Percentiles rank a stretch among this genome's conserved stretches.
Evolutionary conservation across 2,888 invertebrate genomes (phyloP).

Genomic region (Saturnia pavonia): DNA sequence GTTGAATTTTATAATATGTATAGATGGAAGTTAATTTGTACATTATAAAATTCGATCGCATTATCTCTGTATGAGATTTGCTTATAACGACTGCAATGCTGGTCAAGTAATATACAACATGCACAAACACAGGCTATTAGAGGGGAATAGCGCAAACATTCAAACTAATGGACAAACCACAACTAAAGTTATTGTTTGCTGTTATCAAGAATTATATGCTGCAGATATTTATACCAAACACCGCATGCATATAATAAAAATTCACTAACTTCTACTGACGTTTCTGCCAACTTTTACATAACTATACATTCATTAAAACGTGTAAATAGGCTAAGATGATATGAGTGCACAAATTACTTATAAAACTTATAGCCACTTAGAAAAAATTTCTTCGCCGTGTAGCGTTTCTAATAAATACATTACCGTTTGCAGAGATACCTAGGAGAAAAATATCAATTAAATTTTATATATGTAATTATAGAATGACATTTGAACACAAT

Average conservation of each 20-base stretch:
- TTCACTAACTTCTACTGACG: background rate
- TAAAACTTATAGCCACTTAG: no score
- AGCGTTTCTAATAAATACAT: no score
- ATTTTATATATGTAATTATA: no score
- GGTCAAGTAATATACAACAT: conserved; percentile 56
- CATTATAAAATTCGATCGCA: background rate
- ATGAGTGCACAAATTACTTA: no score
- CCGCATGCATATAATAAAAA: background rate
- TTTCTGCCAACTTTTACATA: background rate
- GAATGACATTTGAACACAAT: no score
- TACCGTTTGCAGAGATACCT: no score
- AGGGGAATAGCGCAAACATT: conserved; percentile 52
- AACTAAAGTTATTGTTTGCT: conserved; percentile 34
- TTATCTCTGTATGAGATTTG: background rate
- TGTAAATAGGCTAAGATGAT: no score
- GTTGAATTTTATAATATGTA: no score
- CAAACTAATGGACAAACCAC: conserved; percentile 47
- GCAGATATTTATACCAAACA: background rate
- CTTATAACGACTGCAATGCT: conserved; percentile 31
- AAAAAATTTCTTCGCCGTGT: no score
- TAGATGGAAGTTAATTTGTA: background rate
- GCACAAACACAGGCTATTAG: conserved; percentile 49
- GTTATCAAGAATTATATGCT: conserved; percentile 12
- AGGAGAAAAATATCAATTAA: no score
- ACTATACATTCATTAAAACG: background rate